These are phyloP conservation scores for Drosophila pachea DNA, from an alignment of 1,140 invertebrate genomes.

Conservation along the genomic window DNA sequence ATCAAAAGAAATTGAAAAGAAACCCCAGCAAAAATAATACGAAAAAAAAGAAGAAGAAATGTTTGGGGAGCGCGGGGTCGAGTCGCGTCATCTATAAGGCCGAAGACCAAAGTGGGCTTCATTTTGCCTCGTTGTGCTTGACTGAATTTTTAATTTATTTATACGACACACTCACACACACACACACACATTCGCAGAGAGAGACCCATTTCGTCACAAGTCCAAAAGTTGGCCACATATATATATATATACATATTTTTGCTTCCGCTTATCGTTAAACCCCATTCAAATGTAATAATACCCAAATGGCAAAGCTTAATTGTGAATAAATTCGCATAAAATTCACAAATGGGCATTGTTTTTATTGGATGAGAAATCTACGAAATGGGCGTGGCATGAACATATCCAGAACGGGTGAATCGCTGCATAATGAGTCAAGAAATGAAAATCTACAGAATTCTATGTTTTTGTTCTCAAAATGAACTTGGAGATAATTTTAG, in stretches of 20 bases:
- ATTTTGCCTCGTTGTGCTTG: conserved; percentile 63
- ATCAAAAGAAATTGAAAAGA: conserved; percentile 68
- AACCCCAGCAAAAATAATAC: conserved; percentile 41
- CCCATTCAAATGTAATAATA: conserved; percentile 36
- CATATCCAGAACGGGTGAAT: neutral
- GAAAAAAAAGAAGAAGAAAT: conserved; percentile 24
- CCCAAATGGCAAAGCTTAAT: conserved; percentile 29
- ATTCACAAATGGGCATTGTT: conserved; percentile 15
- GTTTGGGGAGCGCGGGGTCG: conserved; percentile 6
- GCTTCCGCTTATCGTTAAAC: conserved; percentile 41
- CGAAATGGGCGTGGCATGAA: neutral
- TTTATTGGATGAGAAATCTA: neutral
- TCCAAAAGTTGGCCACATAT: conserved; percentile 8
- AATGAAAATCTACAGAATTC: too few species aligned
- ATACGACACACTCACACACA: conserved; percentile 42
- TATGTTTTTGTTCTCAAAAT: neutral
- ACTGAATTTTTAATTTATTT: conserved; percentile 69
- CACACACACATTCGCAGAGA: neutral
- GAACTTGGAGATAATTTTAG: neutral
- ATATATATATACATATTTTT: neutral
- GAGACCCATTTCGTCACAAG: conserved; percentile 29
- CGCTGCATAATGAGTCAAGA: too few species aligned
- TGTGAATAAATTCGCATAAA: conserved; percentile 30
- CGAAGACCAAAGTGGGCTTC: conserved; percentile 46
- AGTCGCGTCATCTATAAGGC: conserved; percentile 30